phyloP scores from a whole-genome alignment of 2,888 invertebrate species.

The Busseola fusca region DNA sequence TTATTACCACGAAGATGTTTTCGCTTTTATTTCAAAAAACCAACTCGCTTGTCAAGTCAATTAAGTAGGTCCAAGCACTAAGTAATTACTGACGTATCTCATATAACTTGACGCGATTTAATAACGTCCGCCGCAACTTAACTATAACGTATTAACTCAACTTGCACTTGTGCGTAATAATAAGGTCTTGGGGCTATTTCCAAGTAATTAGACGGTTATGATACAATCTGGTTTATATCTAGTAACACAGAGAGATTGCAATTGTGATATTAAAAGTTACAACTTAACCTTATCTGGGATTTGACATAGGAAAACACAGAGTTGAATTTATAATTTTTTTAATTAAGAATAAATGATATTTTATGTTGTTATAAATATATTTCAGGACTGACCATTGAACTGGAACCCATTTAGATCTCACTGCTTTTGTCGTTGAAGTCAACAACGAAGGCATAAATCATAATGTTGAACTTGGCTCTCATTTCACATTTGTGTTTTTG shows the following conservation, averaged over 20 bases:
- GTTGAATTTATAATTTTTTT: no score
- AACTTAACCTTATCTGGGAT: not conserved
- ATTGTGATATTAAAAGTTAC: not conserved
- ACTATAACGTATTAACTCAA: conserved; percentile 21
- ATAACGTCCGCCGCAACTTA: conserved; percentile 46
- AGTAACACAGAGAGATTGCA: conserved; percentile 32
- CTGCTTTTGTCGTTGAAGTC: no score
- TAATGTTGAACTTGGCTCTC: no score
- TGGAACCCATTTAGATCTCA: no score
- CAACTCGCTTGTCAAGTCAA: conserved; percentile 21
- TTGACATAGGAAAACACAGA: not conserved
- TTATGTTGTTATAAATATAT: no score
- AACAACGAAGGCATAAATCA: no score
- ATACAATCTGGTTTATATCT: not conserved
- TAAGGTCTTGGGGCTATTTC: conserved; percentile 11
- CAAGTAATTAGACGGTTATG: conserved; percentile 22
- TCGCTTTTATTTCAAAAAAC: conserved; percentile 21
- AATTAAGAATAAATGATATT: no score
- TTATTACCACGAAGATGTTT: conserved; percentile 9
- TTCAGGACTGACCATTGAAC: no score
- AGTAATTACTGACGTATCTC: conserved; percentile 43
- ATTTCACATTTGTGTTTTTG: no score
- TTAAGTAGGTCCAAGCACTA: conserved; percentile 29
- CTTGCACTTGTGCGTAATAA: conserved; percentile 32
- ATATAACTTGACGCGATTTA: conserved; percentile 30